Conservation (phyloP, 2,797 vertebrate species). For the Anguilla megastoma region DNA sequence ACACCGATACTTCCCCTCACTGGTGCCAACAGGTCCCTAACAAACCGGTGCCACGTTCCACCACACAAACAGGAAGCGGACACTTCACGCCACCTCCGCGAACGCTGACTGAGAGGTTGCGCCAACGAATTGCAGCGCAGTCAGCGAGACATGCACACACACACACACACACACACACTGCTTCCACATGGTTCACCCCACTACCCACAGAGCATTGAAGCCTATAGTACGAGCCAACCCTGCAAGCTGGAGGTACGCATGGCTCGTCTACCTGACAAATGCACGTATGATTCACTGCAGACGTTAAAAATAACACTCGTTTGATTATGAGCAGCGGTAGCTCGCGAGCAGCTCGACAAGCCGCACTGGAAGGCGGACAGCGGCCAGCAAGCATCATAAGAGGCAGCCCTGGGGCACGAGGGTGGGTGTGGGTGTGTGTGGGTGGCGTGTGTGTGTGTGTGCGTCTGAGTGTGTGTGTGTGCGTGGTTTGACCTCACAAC, state of each 20-base stretch:
- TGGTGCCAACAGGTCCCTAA: neutral
- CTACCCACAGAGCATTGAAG: neutral
- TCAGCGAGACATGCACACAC: neutral
- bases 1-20: neutral
- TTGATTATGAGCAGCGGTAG: neutral
- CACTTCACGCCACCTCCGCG: neutral
- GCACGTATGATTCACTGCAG: neutral
- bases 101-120: neutral
- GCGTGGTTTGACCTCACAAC: conserved; percentile 42
- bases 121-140: neutral
- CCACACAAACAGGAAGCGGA: neutral
- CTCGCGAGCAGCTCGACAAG: neutral
- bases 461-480: neutral
- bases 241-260: neutral
- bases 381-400: neutral
- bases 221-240: neutral
- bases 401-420: neutral
- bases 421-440: neutral
- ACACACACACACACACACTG: neutral
- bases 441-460: neutral
- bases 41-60: neutral
- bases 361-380: neutral
- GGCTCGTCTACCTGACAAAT: neutral
- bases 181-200: neutral
- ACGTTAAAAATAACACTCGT: neutral